These are phyloP conservation scores for Avahi laniger DNA, from an alignment of 2,797 vertebrate genomes.

Conservation along the genomic window DNA sequence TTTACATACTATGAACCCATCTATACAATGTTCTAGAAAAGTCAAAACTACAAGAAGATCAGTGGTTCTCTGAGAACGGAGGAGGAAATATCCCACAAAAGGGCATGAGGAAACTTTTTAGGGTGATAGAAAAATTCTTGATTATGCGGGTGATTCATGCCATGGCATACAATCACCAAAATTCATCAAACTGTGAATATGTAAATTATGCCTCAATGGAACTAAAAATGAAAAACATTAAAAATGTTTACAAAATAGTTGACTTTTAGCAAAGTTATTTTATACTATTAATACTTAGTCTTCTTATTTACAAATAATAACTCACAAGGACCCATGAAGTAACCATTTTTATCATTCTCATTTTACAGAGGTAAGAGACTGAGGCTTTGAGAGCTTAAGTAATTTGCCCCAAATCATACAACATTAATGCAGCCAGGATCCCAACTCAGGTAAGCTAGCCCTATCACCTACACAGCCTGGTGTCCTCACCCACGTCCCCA, in stretches of 20 bases:
- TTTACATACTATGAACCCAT: no score
- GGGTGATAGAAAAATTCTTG: neutral
- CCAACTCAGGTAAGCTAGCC: neutral
- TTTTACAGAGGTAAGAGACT: neutral
- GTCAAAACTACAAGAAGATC: neutral
- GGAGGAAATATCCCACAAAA: neutral
- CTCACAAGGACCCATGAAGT: neutral
- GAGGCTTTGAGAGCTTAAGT: neutral
- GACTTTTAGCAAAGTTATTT: neutral
- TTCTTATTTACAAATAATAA: neutral
- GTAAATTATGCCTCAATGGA: neutral
- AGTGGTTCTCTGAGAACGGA: neutral
- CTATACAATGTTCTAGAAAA: neutral
- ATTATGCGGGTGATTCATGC: neutral
- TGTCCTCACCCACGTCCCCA: rapidly evolving
- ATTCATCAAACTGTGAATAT: neutral
- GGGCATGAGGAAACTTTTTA: neutral
- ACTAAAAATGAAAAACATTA: neutral
- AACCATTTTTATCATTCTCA: neutral
- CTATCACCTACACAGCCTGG: neutral
- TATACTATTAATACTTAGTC: neutral
- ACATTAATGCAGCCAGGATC: neutral
- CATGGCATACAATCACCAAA: neutral
- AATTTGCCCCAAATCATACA: neutral
- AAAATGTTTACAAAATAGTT: neutral